Percentiles rank a stretch among this genome's conserved stretches.
Evolutionary conservation across 2,797 vertebrate species (phyloP).

Genomic region (Toxotes lorentzi): DNA sequence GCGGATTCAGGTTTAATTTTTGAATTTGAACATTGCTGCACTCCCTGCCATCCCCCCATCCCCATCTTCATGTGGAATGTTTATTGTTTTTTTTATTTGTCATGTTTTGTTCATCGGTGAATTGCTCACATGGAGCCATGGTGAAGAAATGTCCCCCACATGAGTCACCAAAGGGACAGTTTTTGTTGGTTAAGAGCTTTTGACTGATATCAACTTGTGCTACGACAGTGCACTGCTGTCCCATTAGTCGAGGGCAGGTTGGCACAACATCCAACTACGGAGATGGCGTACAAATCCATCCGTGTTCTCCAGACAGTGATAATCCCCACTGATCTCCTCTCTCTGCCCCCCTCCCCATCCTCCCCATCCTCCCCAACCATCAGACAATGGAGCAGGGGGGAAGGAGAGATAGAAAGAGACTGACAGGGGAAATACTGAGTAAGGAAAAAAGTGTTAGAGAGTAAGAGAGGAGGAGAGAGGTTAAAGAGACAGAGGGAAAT

Average conservation of each 20-base stretch:
- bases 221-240: slow-evolving; percentile 54
- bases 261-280: slow-evolving; percentile 67
- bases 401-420: slow-evolving; percentile 37
- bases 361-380: slow-evolving; percentile 30
- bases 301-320: slow-evolving; percentile 78
- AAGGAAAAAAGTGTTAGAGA: slow-evolving; percentile 39
- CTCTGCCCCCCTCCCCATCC: slow-evolving; percentile 42
- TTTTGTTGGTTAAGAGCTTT: slow-evolving; percentile 63
- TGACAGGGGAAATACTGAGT: slow-evolving; percentile 40
- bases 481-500: slow-evolving; percentile 48
- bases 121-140: slow-evolving; percentile 19
- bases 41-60: not conserved
- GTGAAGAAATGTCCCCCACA: slow-evolving; percentile 32
- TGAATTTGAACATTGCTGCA: slow-evolving; percentile 42
- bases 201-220: slow-evolving; percentile 65
- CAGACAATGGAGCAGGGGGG: slow-evolving; percentile 58
- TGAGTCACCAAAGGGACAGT: slow-evolving; percentile 35
- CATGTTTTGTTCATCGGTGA: slow-evolving; percentile 21
- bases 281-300: slow-evolving; percentile 75
- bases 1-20: slow-evolving; percentile 67
- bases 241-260: slow-evolving; percentile 73
- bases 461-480: slow-evolving; percentile 32
- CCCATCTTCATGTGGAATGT: not conserved
- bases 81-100: slow-evolving; percentile 4
- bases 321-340: slow-evolving; percentile 79